These are phyloP conservation scores for Triplophysa rosa DNA, from an alignment of 2,113 vertebrate genomes.

Conservation along the genomic window DNA sequence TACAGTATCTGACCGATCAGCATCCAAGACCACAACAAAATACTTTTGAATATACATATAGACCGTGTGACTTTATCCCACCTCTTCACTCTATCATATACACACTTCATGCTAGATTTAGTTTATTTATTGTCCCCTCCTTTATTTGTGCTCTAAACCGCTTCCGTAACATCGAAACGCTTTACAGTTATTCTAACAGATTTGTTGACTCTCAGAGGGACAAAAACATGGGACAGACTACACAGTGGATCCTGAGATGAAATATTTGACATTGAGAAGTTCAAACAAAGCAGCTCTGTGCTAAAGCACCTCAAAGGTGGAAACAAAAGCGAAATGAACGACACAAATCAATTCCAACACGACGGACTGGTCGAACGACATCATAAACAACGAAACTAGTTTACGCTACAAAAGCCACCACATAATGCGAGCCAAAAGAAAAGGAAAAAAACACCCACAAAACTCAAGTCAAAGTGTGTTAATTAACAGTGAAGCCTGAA, in stretches of 20 bases:
- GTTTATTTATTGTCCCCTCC: neutral
- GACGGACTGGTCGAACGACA: neutral
- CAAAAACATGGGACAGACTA: neutral
- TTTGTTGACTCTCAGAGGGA: neutral
- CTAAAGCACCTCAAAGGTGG: neutral
- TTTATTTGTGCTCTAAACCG: neutral
- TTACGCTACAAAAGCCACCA: constrained; percentile 28
- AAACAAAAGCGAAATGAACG: neutral
- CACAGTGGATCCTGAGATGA: neutral
- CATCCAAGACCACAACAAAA: neutral
- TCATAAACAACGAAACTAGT: constrained; percentile 1
- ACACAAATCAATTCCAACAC: neutral
- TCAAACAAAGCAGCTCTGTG: neutral
- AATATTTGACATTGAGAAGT: neutral
- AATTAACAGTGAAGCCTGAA: constrained; percentile 67
- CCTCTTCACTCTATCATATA: neutral
- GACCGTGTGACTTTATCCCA: neutral
- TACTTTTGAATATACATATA: constrained; percentile 3
- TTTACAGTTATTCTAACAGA: constrained; percentile 12
- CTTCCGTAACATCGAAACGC: neutral
- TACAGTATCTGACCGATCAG: too few species aligned
- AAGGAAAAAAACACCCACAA: constrained; percentile 68
- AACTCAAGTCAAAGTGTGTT: constrained; percentile 78
- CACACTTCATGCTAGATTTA: neutral
- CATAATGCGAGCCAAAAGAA: constrained; percentile 46